Percentiles rank a stretch among this genome's conserved stretches.
Evolutionary conservation across 1,140 invertebrate genomes (phyloP).

Genomic region (Magallana angulata): DNA sequence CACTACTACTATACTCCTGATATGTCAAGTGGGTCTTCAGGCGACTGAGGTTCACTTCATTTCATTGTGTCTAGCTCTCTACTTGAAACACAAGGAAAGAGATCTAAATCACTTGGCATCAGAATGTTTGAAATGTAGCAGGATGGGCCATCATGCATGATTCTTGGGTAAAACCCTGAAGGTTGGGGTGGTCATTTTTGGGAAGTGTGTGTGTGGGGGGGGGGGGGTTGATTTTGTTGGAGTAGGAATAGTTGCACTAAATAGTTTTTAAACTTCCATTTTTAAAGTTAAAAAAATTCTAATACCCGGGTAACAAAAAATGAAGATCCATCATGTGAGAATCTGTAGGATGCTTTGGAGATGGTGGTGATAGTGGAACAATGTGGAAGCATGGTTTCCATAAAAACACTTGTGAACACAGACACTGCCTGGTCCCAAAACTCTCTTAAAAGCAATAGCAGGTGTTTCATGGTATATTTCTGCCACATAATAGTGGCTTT

Average conservation of each 20-base stretch:
- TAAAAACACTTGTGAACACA: neutral
- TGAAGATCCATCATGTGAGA: no score
- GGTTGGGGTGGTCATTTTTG: neutral
- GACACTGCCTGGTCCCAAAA: neutral
- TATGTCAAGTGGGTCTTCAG: constrained; percentile 32
- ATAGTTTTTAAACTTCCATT: neutral
- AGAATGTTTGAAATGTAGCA: neutral
- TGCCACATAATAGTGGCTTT: constrained; percentile 5
- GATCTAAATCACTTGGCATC: constrained; percentile 2
- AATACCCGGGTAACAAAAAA: no score
- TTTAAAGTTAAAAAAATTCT: neutral
- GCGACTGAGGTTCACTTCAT: constrained; percentile 20
- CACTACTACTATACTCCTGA: constrained; percentile 10
- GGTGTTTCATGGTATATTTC: constrained; percentile 15
- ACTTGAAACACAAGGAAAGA: constrained; percentile 23
- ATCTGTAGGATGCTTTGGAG: no score
- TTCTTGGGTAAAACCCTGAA: neutral
- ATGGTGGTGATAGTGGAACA: no score
- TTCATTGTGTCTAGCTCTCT: constrained; percentile 23
- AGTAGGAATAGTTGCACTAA: neutral
- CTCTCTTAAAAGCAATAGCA: neutral
- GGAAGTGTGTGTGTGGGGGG: neutral
- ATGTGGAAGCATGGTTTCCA: neutral
- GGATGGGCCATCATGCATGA: neutral
- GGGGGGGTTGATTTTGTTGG: neutral